Evolutionary conservation across 1,140 invertebrate genomes (phyloP).

Genomic region (Hycleus cichorii): DNA sequence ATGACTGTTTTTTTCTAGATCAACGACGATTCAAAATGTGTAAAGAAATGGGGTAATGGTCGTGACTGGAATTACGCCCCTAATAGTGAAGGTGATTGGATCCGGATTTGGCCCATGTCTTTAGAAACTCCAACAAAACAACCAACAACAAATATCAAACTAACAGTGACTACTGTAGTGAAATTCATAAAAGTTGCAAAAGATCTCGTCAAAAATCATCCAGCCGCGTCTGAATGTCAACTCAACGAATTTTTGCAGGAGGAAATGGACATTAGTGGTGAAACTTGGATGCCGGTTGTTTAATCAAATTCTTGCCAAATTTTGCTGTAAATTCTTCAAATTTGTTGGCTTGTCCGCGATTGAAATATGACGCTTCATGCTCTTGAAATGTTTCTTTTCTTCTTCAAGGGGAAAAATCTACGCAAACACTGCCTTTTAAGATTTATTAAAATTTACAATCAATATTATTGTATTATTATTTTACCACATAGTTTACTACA

Average conservation of each 20-base stretch:
- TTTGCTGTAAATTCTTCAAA: neutral
- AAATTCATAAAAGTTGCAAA: constrained; percentile 35
- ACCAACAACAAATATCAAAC: constrained; percentile 22
- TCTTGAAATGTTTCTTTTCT: neutral
- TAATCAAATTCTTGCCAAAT: neutral
- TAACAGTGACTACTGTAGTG: constrained; percentile 24
- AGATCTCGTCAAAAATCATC: constrained; percentile 33
- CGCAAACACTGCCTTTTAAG: no score
- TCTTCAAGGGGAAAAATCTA: no score
- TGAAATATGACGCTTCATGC: no score
- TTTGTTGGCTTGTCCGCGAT: neutral
- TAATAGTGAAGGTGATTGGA: constrained; percentile 53
- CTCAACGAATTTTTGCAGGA: constrained; percentile 33
- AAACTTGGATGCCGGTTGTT: constrained; percentile 34
- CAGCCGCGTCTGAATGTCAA: constrained; percentile 34
- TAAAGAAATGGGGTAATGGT: constrained; percentile 51
- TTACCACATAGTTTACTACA: no score
- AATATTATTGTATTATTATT: no score
- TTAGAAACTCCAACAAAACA: constrained; percentile 17
- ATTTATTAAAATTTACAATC: no score
- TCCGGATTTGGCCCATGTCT: constrained; percentile 49
- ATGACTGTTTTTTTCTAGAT: constrained; percentile 11
- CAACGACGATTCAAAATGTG: no score
- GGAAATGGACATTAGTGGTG: constrained; percentile 29
- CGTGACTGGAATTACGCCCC: constrained; percentile 50